Conservation (phyloP, 2,888 invertebrate species). For the Melikaiella ostensackeni region DNA sequence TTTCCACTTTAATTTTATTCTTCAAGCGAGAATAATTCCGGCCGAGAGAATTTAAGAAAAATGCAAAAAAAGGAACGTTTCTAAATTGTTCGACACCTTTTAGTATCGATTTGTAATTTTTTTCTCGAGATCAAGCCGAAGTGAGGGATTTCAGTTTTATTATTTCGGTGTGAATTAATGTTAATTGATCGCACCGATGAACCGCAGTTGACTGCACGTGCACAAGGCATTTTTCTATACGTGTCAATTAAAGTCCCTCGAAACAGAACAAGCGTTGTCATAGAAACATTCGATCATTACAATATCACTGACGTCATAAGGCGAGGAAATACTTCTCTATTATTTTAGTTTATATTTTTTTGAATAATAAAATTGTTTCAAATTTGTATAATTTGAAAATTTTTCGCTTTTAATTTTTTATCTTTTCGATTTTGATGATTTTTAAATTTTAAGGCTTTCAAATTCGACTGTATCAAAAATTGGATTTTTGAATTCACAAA, state of each 20-base stretch:
- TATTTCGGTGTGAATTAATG: conserved; percentile 18
- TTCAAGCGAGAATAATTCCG: neutral
- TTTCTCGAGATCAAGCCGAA: neutral
- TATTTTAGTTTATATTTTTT: too few relatives aligned
- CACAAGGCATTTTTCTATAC: conserved; percentile 17
- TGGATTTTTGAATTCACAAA: too few relatives aligned
- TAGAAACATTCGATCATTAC: conserved; percentile 12
- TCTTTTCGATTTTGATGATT: too few relatives aligned
- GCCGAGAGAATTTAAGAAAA: neutral
- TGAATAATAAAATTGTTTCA: too few relatives aligned
- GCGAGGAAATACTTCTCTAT: too few relatives aligned
- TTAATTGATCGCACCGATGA: conserved; percentile 1
- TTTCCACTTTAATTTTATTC: neutral
- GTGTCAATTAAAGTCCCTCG: neutral
- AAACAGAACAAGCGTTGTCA: conserved; percentile 16
- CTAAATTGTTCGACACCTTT: neutral
- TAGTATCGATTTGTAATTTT: neutral
- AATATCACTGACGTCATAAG: neutral
- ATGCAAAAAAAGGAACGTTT: neutral
- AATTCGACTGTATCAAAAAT: too few relatives aligned
- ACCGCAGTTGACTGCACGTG: conserved; percentile 31
- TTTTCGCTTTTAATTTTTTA: too few relatives aligned
- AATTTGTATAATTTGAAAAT: too few relatives aligned
- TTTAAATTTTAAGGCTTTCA: too few relatives aligned
- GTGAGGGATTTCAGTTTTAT: neutral